phyloP scores from a whole-genome alignment of 1,140 invertebrate genomes.

The Drosophila bocqueti region DNA sequence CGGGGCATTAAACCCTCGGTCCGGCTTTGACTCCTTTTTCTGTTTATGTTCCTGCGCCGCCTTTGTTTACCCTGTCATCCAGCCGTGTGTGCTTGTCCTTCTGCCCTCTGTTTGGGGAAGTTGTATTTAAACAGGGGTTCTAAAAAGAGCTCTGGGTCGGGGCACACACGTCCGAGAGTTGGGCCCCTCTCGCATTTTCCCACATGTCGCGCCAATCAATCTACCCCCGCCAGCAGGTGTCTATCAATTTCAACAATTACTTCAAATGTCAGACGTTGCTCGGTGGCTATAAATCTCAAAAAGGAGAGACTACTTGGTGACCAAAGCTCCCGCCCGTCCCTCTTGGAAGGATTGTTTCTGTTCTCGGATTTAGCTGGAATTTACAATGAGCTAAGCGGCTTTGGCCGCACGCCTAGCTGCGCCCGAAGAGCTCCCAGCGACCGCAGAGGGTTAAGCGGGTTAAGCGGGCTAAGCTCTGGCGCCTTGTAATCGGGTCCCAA shows the following conservation, averaged over 20 bases:
- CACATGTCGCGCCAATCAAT: slow-evolving; percentile 34
- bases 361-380: slow-evolving; percentile 63
- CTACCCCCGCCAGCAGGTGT: slow-evolving; percentile 41
- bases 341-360: slow-evolving; percentile 60
- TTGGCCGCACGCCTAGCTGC: slow-evolving; percentile 43
- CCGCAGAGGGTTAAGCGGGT: slow-evolving; percentile 41
- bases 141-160: slow-evolving; percentile 8
- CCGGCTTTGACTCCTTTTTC: slow-evolving; percentile 13
- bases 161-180: slow-evolving; percentile 18
- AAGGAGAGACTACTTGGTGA: slow-evolving; percentile 56
- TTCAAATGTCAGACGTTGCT: slow-evolving; percentile 51
- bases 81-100: slow-evolving; percentile 24
- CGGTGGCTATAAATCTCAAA: slow-evolving; percentile 67
- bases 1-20: slow-evolving; percentile 45
- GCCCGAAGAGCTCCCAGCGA: slow-evolving; percentile 8
- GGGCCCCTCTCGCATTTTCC: slow-evolving; percentile 29
- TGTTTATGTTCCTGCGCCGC: slow-evolving; percentile 14
- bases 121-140: slow-evolving; percentile 44
- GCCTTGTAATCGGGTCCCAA: slow-evolving; percentile 5
- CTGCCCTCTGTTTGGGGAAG: slow-evolving; percentile 34
- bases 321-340: slow-evolving; percentile 6
- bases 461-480: slow-evolving; percentile 19
- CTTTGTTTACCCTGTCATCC: slow-evolving; percentile 34
- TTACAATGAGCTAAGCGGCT: slow-evolving; percentile 75
- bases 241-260: slow-evolving; percentile 73